Conservation (phyloP, 2,113 vertebrate species). For the Cheirogaleus medius region DNA sequence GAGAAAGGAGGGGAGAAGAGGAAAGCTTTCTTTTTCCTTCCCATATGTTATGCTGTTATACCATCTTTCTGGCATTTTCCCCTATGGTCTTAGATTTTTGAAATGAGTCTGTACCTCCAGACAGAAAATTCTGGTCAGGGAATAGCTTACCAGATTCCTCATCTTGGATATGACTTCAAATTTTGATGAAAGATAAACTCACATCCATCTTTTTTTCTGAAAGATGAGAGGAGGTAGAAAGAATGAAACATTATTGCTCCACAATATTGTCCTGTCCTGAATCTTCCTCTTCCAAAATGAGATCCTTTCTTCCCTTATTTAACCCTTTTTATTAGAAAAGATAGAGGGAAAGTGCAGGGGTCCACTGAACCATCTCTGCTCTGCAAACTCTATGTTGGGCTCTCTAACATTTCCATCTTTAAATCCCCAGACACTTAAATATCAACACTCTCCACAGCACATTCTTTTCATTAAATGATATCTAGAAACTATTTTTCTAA, state of each 20-base stretch:
- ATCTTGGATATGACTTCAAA: not conserved
- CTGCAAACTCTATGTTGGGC: not conserved
- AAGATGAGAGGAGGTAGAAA: not conserved
- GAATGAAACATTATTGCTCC: not conserved
- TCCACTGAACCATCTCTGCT: not conserved
- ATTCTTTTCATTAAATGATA: not conserved
- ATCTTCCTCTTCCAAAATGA: not conserved
- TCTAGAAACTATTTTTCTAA: conserved; percentile 36
- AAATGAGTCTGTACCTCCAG: not conserved
- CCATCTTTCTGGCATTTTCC: not conserved
- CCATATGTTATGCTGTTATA: not conserved
- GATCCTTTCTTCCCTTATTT: not conserved
- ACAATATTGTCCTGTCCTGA: not conserved
- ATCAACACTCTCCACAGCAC: not conserved
- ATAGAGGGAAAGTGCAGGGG: not conserved
- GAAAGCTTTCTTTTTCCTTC: not conserved
- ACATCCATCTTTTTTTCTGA: not conserved
- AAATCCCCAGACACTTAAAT: not conserved
- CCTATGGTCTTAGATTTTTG: not conserved
- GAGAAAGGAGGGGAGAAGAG: not conserved
- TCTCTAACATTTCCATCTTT: not conserved
- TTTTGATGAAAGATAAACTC: not conserved
- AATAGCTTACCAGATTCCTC: not conserved
- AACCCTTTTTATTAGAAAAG: not conserved
- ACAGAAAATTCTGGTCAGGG: not conserved